Evolutionary conservation across 2,113 vertebrate genomes (phyloP), one percentile per base, ranked within the genome.

Genomic region (Pavo muticus): DNA sequence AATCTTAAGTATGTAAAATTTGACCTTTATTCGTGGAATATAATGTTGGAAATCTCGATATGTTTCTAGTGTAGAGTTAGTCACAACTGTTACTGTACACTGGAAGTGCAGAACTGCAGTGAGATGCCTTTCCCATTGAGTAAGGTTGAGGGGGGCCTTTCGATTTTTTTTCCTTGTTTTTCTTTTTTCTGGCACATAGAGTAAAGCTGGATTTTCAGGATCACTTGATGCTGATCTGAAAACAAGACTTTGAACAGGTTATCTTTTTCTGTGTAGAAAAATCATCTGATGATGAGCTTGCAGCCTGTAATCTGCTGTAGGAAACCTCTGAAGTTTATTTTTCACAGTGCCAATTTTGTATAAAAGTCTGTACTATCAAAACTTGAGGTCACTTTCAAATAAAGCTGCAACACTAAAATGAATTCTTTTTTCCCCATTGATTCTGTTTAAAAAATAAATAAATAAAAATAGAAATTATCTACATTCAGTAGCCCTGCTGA

Each of bases 371-470:
- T 87, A 39, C 91, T 87, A 65, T 52, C 59, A 83, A 77, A 94
- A 68, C 18, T 68, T 6, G 6, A 90, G 75, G 47, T 74, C 39
- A 64, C 78, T 94, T 94, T 68, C 39, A 88, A 96, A 96, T 97
- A 97, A 97, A 96, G 42, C 13, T 93, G 64, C 75, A 88, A 79
- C 12, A 25, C 89, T 64, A 70, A 92, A 87, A 40, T 52, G 13
- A 19, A 17, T 73, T 85, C 35, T 47, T 23, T 48, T 37, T 70
- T 60, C 52, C 27, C 52, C 52, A 54, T 6, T 30, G 52, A 10
- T 30, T 54, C 52, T 30, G 52, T 54, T 54, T 54, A 30, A 27
- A 9, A 50, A 54, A 30, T 30, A 54, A 29, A 30, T 50, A 50
- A 24, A 50, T 27, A 17, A 29, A 29, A 54, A 29, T 54, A 54